A percentile compares a stretch with the other conserved stretches of the same genome.
Evolutionary conservation across 2,113 vertebrate species (phyloP).

Genomic region (Monarcha castaneiventris): DNA sequence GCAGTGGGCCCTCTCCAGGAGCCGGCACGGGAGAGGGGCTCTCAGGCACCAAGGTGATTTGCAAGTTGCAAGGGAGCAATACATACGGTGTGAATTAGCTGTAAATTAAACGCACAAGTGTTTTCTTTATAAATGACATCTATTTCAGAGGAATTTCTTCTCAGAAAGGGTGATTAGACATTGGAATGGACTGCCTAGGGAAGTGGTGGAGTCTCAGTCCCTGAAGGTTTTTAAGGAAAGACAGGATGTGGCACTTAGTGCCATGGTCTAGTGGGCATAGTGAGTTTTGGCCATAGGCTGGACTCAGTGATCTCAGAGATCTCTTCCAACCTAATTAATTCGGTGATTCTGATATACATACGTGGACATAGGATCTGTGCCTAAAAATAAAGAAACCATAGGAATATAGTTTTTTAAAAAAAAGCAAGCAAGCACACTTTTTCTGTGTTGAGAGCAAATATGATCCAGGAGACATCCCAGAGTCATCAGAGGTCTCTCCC

Average conservation of each 20-base stretch:
- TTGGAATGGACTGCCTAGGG: not conserved
- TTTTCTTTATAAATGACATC: not conserved
- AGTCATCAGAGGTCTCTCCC: too few relatives aligned
- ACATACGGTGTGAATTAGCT: not conserved
- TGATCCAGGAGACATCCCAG: not conserved
- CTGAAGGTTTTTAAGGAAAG: not conserved
- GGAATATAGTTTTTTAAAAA: not conserved
- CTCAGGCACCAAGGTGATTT: not conserved
- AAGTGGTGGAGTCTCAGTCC: not conserved
- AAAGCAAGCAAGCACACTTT: too few relatives aligned
- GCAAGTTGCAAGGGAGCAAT: not conserved
- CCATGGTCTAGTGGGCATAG: not conserved
- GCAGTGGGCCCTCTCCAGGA: not conserved
- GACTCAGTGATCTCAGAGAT: not conserved
- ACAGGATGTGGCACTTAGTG: not conserved
- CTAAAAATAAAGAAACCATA: not conserved
- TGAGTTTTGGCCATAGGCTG: not conserved
- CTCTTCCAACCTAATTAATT: not conserved
- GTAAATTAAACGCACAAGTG: not conserved
- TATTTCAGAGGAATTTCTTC: not conserved
- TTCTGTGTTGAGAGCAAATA: accelerated
- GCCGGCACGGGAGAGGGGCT: not conserved
- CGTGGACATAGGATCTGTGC: not conserved
- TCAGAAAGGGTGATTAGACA: not conserved
- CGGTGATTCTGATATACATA: not conserved